Percentiles rank a stretch among this genome's conserved stretches.
Evolutionary conservation across 2,113 vertebrate species (phyloP).

Genomic region (Proteles cristata): DNA sequence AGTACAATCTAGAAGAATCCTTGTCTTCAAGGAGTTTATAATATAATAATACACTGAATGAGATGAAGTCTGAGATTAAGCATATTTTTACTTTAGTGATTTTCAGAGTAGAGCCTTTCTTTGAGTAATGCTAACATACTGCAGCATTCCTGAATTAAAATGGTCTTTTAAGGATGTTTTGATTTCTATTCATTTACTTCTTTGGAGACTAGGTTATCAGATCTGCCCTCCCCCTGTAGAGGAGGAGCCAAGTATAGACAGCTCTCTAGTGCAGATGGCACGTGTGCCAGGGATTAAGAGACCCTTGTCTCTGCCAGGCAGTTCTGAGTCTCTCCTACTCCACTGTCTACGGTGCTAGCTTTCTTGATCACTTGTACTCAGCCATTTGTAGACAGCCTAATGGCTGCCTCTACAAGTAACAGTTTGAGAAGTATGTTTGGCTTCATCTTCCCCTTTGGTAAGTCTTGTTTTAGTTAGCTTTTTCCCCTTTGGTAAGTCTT

Average conservation of each 20-base stretch:
- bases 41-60: background rate
- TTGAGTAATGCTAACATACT: background rate
- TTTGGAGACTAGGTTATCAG: background rate
- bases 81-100: background rate
- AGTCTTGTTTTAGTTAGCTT: constrained; percentile 14
- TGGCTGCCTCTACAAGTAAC: background rate
- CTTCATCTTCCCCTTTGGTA: constrained; percentile 37
- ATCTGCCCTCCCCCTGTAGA: background rate
- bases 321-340: background rate
- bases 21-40: background rate
- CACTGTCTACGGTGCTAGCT: background rate
- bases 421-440: background rate
- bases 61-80: background rate
- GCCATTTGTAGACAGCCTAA: background rate
- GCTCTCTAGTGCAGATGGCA: background rate
- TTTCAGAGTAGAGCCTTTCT: constrained; percentile 7
- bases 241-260: background rate
- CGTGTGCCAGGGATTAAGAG: background rate
- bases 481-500: constrained; percentile 1
- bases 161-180: background rate
- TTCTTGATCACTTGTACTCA: background rate
- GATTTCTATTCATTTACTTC: background rate
- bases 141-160: background rate
- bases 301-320: background rate
- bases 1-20: background rate